These are phyloP conservation scores for Capitulum mitella DNA, from an alignment of 2,888 invertebrate genomes.

Conservation along the genomic window DNA sequence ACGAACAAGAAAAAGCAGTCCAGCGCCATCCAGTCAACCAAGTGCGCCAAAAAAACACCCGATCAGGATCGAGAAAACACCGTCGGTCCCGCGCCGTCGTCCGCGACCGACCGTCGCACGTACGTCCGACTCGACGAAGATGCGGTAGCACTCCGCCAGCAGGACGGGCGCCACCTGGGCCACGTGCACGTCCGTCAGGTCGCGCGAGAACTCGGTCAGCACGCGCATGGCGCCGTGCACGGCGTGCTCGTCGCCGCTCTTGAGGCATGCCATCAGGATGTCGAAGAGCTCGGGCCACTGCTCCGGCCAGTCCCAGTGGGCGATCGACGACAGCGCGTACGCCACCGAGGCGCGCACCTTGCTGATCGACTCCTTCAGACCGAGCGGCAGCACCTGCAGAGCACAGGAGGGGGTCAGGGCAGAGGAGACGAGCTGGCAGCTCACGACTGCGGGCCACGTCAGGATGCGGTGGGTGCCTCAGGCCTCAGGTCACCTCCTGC, in stretches of 20 bases:
- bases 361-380: constrained; percentile 8
- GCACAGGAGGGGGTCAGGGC: background rate
- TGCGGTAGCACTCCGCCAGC: constrained; percentile 60
- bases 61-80: too few relatives aligned
- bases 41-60: too few relatives aligned
- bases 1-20: too few relatives aligned
- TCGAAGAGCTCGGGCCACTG: constrained; percentile 62
- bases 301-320: constrained; percentile 64
- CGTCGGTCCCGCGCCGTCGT: background rate
- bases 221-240: constrained; percentile 67
- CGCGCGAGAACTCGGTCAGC: constrained; percentile 59
- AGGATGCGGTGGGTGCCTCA: too few relatives aligned
- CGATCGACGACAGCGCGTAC: constrained; percentile 62
- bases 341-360: constrained; percentile 58
- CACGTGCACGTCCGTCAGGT: constrained; percentile 57
- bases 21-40: too few relatives aligned
- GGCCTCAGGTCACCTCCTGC: too few relatives aligned
- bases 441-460: too few relatives aligned
- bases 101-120: background rate
- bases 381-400: constrained; percentile 12
- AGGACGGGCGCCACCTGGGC: constrained; percentile 60
- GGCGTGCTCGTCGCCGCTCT: constrained; percentile 44
- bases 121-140: constrained; percentile 56
- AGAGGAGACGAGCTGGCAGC: too few relatives aligned
- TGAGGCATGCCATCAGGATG: constrained; percentile 51